Evolutionary conservation across 1,140 invertebrate species (phyloP).

Genomic region (Drusus annulatus): DNA sequence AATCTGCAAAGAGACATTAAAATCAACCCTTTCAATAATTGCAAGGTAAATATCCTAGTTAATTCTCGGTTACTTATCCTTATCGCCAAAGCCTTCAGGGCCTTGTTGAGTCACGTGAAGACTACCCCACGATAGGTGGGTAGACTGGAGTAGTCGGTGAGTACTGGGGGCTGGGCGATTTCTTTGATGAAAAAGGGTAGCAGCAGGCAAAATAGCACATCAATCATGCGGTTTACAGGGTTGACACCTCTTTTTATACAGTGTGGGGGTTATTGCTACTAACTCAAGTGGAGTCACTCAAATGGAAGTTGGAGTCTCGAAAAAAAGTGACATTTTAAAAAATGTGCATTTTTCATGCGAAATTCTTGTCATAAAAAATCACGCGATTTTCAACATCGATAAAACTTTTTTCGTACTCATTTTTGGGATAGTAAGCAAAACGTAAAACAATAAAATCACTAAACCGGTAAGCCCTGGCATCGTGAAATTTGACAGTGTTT

Average conservation of each 20-base stretch:
- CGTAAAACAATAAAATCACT: no score
- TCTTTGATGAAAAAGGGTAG: conserved; percentile 35
- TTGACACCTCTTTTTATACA: conserved; percentile 52
- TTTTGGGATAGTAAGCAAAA: no score
- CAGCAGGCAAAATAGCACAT: conserved; percentile 55
- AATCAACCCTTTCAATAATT: conserved; percentile 2
- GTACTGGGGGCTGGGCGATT: neutral
- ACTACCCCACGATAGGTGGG: neutral
- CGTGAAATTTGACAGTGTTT: no score
- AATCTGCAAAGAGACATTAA: neutral
- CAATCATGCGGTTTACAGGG: conserved; percentile 55
- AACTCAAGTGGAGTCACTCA: neutral
- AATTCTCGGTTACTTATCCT: conserved; percentile 5
- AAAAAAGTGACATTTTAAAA: no score
- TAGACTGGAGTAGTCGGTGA: neutral
- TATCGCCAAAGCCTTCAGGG: neutral
- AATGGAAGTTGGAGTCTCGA: neutral
- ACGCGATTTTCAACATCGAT: no score
- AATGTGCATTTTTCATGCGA: no score
- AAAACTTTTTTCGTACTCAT: no score
- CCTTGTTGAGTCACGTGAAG: conserved; percentile 20
- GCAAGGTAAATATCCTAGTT: neutral
- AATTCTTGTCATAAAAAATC: no score
- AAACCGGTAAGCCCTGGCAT: no score
- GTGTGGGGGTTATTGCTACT: conserved; percentile 5